Conservation (phyloP, 2,888 invertebrate species). For the Byasa hedistus region DNA sequence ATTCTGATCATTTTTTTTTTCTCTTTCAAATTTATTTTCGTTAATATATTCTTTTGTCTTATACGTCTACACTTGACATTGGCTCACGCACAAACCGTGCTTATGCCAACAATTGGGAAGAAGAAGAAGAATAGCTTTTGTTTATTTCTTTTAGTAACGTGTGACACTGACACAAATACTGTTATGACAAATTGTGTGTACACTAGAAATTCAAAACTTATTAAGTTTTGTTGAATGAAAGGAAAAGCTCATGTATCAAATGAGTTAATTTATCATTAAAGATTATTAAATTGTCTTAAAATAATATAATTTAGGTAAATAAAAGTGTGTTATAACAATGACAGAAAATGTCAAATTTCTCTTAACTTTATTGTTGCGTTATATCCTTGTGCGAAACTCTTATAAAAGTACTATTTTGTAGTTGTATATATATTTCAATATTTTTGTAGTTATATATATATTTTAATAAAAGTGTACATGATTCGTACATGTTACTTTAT, state of each 20-base stretch:
- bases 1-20: too few relatives aligned
- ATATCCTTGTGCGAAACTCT: too few relatives aligned
- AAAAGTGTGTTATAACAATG: background rate
- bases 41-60: too few relatives aligned
- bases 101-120: too few relatives aligned
- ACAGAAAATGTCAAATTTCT: background rate
- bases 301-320: constrained; percentile 20
- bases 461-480: background rate
- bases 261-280: background rate
- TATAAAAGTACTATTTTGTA: too few relatives aligned
- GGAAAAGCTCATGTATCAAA: background rate
- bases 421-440: background rate
- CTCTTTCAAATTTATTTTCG: too few relatives aligned
- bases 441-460: background rate
- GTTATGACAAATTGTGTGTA: constrained; percentile 23
- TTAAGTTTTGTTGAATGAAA: constrained; percentile 11
- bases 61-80: too few relatives aligned
- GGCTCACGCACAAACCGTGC: too few relatives aligned
- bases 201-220: constrained; percentile 20
- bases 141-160: background rate
- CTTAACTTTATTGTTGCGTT: too few relatives aligned
- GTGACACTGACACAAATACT: constrained; percentile 10
- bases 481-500: background rate
- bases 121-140: constrained; percentile 1
- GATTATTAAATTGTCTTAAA: background rate